Evolutionary conservation across 1,140 invertebrate species (phyloP), one percentile per base, ranked within the genome.

Genomic region (Papilio polyxenes): DNA sequence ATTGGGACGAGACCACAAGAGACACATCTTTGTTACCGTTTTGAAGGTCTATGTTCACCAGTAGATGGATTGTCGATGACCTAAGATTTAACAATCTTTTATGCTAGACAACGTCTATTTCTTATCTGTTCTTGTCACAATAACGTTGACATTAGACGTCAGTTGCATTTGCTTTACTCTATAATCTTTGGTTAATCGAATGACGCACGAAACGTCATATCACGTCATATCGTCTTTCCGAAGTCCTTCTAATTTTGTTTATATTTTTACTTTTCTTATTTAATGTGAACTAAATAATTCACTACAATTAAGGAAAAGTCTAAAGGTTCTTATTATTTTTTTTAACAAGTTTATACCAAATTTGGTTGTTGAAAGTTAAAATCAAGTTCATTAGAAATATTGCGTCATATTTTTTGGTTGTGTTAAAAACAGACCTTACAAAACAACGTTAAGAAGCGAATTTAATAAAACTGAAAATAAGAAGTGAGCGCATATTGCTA

Each of bases 381-480:
- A 65, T 13, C 62, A 10, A 65, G n/a, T 51, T 76, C 15, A 75
- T 23, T 48, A 44, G 20, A 75, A 75, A 48, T 40, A 79, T 79
- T 79, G 77, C 77, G 77, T 79, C 77, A 79, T 79, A 79, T 62
- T 62, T 59, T 6, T 40, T 51, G 44, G 2, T 75, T 75, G n/a
- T 62, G 13, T n/a, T 37, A 62, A 69, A 31, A 69, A 76, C 40
- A 49, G 20, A 5, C 0, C 31, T 10, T 48, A n/a, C 9, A 9
- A 37, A 31, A 37, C 3, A 15, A 37, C 44, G 20, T 48, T 15
- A n/a, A 75, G 40, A 75, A n/a, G 8, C 6, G 65, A 44, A 44
- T 44, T 6, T 44, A 44, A 44, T 7, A 44, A 44, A 44, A 44
- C 40, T 65, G 13, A n/a, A 65, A 75, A n/a, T 10, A 37, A 4